Evolutionary conservation across 2,888 invertebrate species (phyloP).

Genomic region (Phengaris arion): DNA sequence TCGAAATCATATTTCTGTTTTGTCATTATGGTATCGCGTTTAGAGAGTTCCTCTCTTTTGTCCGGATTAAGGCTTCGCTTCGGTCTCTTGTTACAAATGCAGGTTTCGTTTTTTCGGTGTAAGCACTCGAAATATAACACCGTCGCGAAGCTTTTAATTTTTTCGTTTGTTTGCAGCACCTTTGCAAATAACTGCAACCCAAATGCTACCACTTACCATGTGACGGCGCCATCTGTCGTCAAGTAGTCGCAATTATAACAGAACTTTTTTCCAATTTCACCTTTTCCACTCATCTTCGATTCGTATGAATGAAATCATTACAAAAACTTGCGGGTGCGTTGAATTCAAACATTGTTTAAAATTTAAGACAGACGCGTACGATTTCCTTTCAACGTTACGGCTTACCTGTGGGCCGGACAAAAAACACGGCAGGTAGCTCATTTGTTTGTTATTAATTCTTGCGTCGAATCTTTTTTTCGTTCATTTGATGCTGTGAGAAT

Average conservation of each 20-base stretch:
- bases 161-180: constrained; percentile 40
- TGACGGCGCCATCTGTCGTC: constrained; percentile 62
- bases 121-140: constrained; percentile 61
- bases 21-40: constrained; percentile 79
- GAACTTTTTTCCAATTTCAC: constrained; percentile 48
- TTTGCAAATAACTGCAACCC: constrained; percentile 39
- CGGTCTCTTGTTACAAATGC: constrained; percentile 76
- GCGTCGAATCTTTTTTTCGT: constrained; percentile 74
- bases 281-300: constrained; percentile 37
- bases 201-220: constrained; percentile 29
- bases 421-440: constrained; percentile 79
- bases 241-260: constrained; percentile 55
- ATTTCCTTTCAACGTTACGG: constrained; percentile 72
- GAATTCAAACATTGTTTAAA: constrained; percentile 73
- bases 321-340: constrained; percentile 75
- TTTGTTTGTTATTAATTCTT: constrained; percentile 81
- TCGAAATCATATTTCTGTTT: constrained; percentile 80
- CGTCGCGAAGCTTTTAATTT: constrained; percentile 42
- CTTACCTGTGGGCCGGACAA: constrained; percentile 75
- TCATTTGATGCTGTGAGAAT: constrained; percentile 78
- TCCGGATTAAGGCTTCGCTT: constrained; percentile 66
- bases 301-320: constrained; percentile 67
- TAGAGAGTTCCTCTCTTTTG: constrained; percentile 75
- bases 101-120: constrained; percentile 58
- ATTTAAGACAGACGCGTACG: constrained; percentile 72